A percentile compares a stretch with the other conserved stretches of the same genome.
Evolutionary conservation across 2,113 vertebrate genomes (phyloP).

Genomic region (Varanus salvator): DNA sequence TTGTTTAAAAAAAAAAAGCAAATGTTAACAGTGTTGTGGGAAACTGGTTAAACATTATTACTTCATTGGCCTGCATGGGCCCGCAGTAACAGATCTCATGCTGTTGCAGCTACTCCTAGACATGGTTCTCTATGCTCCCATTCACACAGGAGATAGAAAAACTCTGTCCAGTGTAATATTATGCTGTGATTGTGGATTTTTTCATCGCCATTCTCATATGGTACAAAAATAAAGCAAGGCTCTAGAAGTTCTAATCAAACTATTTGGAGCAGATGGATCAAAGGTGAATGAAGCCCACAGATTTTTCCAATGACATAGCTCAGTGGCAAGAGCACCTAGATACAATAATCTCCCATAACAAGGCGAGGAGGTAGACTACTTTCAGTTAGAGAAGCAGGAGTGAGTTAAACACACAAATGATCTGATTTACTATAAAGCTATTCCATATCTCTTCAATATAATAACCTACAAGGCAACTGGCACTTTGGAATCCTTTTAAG

Average conservation of each 20-base stretch:
- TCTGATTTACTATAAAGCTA: neutral
- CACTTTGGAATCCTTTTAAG: constrained; percentile 50
- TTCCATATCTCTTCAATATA: neutral
- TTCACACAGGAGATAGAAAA: constrained; percentile 42
- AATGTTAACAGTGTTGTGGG: constrained; percentile 34
- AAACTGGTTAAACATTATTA: constrained; percentile 60
- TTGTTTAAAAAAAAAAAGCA: constrained; percentile 21
- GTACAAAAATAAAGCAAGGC: constrained; percentile 3
- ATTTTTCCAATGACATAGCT: neutral
- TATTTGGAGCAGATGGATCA: constrained; percentile 4
- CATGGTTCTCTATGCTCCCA: constrained; percentile 43
- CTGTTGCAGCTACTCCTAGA: constrained; percentile 49
- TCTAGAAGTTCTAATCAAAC: constrained; percentile 3
- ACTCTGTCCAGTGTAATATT: constrained; percentile 13
- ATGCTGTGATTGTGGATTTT: constrained; percentile 25
- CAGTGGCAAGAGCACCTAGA: neutral
- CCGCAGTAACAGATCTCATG: constrained; percentile 24
- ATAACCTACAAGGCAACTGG: neutral
- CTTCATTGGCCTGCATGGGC: constrained; percentile 47
- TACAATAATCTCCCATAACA: neutral
- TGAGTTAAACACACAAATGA: neutral
- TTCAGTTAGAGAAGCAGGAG: neutral
- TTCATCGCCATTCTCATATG: neutral
- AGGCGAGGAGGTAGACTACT: too few species aligned
- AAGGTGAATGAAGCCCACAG: neutral